Percentiles rank a stretch among this genome's conserved stretches.
phyloP scores from a whole-genome alignment of 2,888 invertebrate genomes.

The Therioaphis trifolii region DNA sequence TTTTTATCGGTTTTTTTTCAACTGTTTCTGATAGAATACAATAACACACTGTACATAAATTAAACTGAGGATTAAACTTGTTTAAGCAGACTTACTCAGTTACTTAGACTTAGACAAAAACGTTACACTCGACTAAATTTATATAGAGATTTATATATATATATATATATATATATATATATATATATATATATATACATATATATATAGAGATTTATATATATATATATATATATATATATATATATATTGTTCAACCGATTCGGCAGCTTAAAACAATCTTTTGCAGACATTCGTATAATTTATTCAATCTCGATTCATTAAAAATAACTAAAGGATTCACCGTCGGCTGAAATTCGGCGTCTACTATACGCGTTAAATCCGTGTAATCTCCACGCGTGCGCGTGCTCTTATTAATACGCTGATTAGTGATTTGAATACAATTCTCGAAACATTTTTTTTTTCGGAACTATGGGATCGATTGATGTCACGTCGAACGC shows the following conservation, averaged over 20 bases:
- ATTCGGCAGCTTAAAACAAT: conserved; percentile 16
- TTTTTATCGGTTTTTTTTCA: no score
- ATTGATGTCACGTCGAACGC: no score
- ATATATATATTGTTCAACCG: no score
- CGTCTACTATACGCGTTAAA: neutral
- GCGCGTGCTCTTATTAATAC: neutral
- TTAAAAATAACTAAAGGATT: conserved; percentile 18
- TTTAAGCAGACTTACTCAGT: conserved; percentile 26
- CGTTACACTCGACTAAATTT: conserved; percentile 27
- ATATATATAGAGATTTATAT: no score
- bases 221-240: no score
- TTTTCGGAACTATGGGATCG: no score
- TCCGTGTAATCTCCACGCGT: conserved; percentile 3
- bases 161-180: no score
- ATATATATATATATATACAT: no score
- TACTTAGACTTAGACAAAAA: conserved; percentile 19
- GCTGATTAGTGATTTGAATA: no score
- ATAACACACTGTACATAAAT: neutral
- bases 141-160: conserved; percentile 42
- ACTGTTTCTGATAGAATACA: no score
- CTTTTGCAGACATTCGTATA: conserved; percentile 16
- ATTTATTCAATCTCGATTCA: conserved; percentile 44
- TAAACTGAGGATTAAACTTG: conserved; percentile 19
- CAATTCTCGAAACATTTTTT: no score
- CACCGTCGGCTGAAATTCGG: neutral